Conservation (phyloP, 2,888 invertebrate species). For the Eristalis pertinax region DNA sequence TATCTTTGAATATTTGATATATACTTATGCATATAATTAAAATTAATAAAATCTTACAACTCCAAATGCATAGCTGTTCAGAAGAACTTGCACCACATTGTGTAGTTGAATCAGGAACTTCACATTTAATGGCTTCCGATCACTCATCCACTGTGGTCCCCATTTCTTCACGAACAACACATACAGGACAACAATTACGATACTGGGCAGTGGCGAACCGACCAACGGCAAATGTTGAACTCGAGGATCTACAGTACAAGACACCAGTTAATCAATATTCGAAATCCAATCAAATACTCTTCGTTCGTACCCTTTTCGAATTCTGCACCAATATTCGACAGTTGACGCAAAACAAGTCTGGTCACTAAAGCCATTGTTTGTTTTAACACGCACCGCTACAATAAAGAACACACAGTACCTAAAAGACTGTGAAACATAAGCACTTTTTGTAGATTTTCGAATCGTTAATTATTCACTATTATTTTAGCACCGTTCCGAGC, state of each 20-base stretch:
- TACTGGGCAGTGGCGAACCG: constrained; percentile 85
- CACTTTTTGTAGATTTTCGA: background rate
- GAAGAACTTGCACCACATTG: constrained; percentile 84
- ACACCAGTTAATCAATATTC: background rate
- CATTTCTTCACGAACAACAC: constrained; percentile 86
- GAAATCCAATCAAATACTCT: background rate
- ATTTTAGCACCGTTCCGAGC: background rate
- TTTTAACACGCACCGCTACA: background rate
- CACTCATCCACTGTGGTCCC: constrained; percentile 88
- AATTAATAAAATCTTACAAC: constrained; percentile 74
- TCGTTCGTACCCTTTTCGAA: constrained; percentile 23
- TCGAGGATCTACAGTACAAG: constrained; percentile 74
- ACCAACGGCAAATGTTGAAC: constrained; percentile 86
- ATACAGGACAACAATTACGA: constrained; percentile 84
- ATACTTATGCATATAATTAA: background rate
- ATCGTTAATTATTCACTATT: background rate
- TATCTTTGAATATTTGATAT: too few species aligned
- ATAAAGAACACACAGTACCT: background rate
- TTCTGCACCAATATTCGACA: background rate
- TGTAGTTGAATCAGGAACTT: constrained; percentile 86
- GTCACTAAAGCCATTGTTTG: constrained; percentile 34
- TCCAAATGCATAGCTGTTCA: constrained; percentile 69
- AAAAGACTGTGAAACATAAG: background rate
- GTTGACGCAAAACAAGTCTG: background rate
- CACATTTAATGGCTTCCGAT: constrained; percentile 85